Evolutionary conservation across 1,140 invertebrate species (phyloP).

Genomic region (Magallana ariakensis): DNA sequence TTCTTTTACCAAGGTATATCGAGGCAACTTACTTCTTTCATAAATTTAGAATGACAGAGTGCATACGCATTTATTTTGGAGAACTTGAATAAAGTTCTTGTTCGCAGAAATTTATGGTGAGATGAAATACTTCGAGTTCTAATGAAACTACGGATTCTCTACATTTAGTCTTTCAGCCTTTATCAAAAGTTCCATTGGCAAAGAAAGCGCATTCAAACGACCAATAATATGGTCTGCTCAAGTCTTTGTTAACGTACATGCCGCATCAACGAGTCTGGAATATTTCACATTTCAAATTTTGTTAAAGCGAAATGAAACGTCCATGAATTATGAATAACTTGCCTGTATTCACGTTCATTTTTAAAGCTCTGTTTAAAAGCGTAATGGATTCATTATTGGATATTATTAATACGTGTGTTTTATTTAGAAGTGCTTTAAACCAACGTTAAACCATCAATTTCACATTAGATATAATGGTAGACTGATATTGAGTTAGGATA

Average conservation of each 20-base stretch:
- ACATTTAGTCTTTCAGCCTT: too few species aligned
- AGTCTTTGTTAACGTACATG: not conserved
- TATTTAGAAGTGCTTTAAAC: constrained; percentile 1
- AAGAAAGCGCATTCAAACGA: not conserved
- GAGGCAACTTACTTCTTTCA: too few species aligned
- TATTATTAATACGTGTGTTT: not conserved
- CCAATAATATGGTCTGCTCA: not conserved
- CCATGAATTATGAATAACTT: not conserved
- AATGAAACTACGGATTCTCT: too few species aligned
- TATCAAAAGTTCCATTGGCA: not conserved
- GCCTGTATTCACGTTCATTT: not conserved
- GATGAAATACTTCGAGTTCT: too few species aligned
- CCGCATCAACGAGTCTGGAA: not conserved
- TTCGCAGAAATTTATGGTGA: too few species aligned
- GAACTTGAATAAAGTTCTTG: too few species aligned
- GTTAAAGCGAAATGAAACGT: not conserved
- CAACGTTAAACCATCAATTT: not conserved
- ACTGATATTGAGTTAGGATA: not conserved
- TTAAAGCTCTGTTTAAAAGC: not conserved
- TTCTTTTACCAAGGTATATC: too few species aligned
- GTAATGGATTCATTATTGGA: not conserved
- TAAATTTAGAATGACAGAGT: too few species aligned
- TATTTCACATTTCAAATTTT: not conserved
- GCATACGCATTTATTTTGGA: too few species aligned
- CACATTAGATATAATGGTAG: not conserved